phyloP scores from a whole-genome alignment of 2,113 vertebrate genomes.

The Prunella fulvescens region DNA sequence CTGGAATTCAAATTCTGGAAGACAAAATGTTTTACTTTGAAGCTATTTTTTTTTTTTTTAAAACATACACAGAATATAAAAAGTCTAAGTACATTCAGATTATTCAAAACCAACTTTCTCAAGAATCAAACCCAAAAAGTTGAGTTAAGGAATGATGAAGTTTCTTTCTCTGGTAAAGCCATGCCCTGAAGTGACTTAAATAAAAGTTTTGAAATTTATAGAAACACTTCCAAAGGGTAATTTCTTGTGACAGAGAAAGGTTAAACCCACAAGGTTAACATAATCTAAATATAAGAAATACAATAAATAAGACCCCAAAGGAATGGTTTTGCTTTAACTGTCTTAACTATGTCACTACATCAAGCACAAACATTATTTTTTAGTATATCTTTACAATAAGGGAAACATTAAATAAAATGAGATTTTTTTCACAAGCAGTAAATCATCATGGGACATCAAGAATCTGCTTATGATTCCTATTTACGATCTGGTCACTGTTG shows the following conservation, averaged over 20 bases:
- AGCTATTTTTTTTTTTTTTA: not conserved
- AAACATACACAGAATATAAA: not conserved
- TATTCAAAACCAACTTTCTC: not conserved
- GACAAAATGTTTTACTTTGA: slow-evolving; percentile 9
- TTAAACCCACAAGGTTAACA: not conserved
- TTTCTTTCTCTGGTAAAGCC: slow-evolving; percentile 6
- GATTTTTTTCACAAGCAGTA: not conserved
- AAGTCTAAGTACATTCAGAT: not conserved
- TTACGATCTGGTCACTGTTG: not conserved
- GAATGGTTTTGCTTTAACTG: not conserved
- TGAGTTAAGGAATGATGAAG: not conserved
- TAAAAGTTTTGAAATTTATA: not conserved
- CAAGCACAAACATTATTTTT: not conserved
- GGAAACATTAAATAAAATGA: not conserved
- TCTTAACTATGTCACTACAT: not conserved
- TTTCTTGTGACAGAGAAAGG: not conserved
- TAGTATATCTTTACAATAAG: not conserved
- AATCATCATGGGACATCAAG: not conserved
- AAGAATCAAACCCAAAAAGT: not conserved
- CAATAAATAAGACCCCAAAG: not conserved
- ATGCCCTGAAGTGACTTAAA: not conserved
- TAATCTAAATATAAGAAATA: not conserved
- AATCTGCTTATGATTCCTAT: not conserved
- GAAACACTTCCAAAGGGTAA: not conserved
- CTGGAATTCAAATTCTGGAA: slow-evolving; percentile 52